Evolutionary conservation across 30 jellyfish, hydroid and myxozoan genomes (phyloP), one percentile per base, ranked within the genome.

Genomic region (Turritopsis dohrnii): DNA sequence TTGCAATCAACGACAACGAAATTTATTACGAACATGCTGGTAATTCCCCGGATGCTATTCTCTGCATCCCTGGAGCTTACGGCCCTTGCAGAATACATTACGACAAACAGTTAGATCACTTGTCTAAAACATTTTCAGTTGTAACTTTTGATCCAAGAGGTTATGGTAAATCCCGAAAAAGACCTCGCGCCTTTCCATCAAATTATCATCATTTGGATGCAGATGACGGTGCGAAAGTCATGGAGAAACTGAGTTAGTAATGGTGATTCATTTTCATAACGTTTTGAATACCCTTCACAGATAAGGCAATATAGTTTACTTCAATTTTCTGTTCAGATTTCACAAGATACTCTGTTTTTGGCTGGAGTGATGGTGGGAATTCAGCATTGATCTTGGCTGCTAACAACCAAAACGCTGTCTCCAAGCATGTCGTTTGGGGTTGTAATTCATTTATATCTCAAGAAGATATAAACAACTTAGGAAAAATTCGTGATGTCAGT

Each of bases 311-410:
- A 18, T 60, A 60, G 22, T 18, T 60, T 60, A 60, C 19, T 18
- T 0, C 19, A 60, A 21, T 60, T 65, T 17, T 81, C n/a, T n/a
- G n/a, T 74, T 71, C 74, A 90, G 97, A 96, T 18, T 60, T 79
- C 80, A 52, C 84, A 53, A 86, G 84, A 28, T 90, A 87, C 75
- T 84, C 94, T 30, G 88, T 87, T 28, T 90, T 90, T 71, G 97
- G 96, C 76, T 86, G 96, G 96, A 86, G 97, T 80, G 96, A 86
- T 86, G 97, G 97, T 31, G 97, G 97, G 9, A 83, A 82, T 41
- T 81, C 88, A 19, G 96, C 94, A 24, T 83, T 90, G 72, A 90
- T 90, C n/a, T 41, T 90, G 28, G 89, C 96, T 20, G 96, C 92
- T 5, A 69, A 77, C 52, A 29, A 88, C 18, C 96, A 89, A 8